Evolutionary conservation across 2,888 invertebrate genomes (phyloP).

Genomic region (Athetis lepigone): DNA sequence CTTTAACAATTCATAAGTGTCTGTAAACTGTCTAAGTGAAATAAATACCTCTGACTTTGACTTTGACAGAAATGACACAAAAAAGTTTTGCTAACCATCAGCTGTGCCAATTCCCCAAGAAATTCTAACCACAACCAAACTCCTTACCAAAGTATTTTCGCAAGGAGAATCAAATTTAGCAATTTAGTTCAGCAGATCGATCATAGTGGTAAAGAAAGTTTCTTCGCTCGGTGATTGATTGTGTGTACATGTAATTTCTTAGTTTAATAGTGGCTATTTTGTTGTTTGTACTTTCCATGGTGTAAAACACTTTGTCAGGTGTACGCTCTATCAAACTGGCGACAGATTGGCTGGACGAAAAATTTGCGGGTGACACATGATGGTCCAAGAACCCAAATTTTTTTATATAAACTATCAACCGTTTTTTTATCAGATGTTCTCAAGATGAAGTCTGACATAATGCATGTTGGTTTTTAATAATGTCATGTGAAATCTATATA

Average conservation of each 20-base stretch:
- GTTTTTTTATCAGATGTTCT: no score
- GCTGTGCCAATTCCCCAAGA: neutral
- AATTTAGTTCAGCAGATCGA: slow-evolving; percentile 54
- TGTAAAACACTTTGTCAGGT: slow-evolving; percentile 39
- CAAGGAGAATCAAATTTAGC: slow-evolving; percentile 45
- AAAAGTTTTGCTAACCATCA: neutral
- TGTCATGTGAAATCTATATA: no score
- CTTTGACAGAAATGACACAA: no score
- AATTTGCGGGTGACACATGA: neutral
- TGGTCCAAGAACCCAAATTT: neutral
- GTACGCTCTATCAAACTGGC: slow-evolving; percentile 17
- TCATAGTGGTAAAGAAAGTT: slow-evolving; percentile 56
- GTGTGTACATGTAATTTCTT: slow-evolving; percentile 50
- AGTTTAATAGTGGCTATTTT: slow-evolving; percentile 47
- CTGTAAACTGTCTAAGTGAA: no score
- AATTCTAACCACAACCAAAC: neutral
- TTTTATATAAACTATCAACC: no score
- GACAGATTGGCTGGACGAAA: slow-evolving; percentile 3
- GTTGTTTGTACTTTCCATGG: slow-evolving; percentile 6
- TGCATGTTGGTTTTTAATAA: no score
- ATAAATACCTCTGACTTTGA: no score
- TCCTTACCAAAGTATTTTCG: slow-evolving; percentile 26
- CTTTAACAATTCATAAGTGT: no score
- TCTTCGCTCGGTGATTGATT: slow-evolving; percentile 53
- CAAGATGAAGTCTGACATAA: no score